Base-by-base conservation (phyloP, 2,113 vertebrate genomes). In the Pedionomus torquatus region DNA sequence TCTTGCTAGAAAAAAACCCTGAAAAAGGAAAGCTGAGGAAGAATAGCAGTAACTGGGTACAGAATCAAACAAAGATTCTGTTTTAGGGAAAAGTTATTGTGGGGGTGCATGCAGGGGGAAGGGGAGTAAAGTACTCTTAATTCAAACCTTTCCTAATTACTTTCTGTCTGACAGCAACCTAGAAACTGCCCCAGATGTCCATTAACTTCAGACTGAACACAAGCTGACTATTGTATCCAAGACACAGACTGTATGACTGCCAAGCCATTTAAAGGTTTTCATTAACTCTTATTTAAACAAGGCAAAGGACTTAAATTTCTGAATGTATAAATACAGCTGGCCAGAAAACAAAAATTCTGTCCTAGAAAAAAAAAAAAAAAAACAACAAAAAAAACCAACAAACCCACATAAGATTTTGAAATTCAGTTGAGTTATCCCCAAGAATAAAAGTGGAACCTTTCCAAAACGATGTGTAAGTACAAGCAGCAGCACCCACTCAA, bases 211-310 rank as follows among this genome's bases (percentile, higher is more conserved):
- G 82, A 80, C 64, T 70, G 85, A 93, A 64, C 88, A 97, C 94
- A 97, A 75, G 89, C 76, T 78, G 83, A 54, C 90, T 97, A 90
- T 95, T 97, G 95, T 90, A 90, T 82, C 87, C 89, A 78, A 89
- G 80, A 93, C 81, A 95, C 52, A 95, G 89, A 69, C 89, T 89
- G 91, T 35, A 55, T 20, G 81, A 83, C 88, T 97, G 95, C 92
- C 92, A 96, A 96, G 57, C 61, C 86, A 68, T 90, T 95, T 93
- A 66, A 93, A 93, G 85, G 83, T 93, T 96, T 95, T 93, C 51
- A 93, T 93, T 96, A 91, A 94, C 92, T 96, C 90, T 79, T 91
- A 90, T 84, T 97, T 91, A 93, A 97, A 95, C 80, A 92, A 91
- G 86, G 94, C 69, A 79, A 89, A 92, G 24, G 48, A 52, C 69